Base-by-base conservation (phyloP, 2,113 vertebrate species). In the Podocnemis expansa region DNA sequence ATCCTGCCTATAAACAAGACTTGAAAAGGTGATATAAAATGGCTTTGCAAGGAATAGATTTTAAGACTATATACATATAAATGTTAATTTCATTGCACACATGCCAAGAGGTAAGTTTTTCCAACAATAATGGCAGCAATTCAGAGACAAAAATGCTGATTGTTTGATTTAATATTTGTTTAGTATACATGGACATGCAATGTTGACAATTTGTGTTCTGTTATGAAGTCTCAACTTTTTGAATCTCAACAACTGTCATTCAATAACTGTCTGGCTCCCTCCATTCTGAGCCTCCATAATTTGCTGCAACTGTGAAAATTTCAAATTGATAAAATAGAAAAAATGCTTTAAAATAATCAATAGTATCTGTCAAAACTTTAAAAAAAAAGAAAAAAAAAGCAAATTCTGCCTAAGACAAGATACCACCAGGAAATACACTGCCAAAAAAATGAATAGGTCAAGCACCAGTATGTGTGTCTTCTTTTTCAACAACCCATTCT, bases 371-470 rank as follows among this genome's bases (percentile, higher is more conserved):
- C 60, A 67, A n/a, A 67, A 67, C 60, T 67, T 67, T 34, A 47
- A 52, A 52, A 51, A 51, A 3, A 8, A 34, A 63, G 34, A 60
- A 60, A 60, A 3, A 34, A 60, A 67, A 5, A 67, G 9, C 8
- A 2, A 67, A 67, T n/a, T n/a, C 60, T 67, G 34, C 60, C 31
- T n/a, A 67, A 49, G 31, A 58, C 16, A 24, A 41, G 92, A 94
- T 45, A 91, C 41, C 96, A 83, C 27, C 41, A 56, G 41, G 81
- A 94, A 92, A 97, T 85, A 83, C 94, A 96, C 90, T 93, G 95
- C 96, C 96, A 97, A 47, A 96, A 96, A 95, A 94, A 97, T 94
- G 4, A 84, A 91, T 89, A 97, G 95, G 92, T 95, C 94, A 95
- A 90, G 80, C 16, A 56, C 0, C 1, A 80, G 6, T 89, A n/a